Evolutionary conservation across 2,888 invertebrate genomes (phyloP).

Genomic region (Thymelicus acteon): DNA sequence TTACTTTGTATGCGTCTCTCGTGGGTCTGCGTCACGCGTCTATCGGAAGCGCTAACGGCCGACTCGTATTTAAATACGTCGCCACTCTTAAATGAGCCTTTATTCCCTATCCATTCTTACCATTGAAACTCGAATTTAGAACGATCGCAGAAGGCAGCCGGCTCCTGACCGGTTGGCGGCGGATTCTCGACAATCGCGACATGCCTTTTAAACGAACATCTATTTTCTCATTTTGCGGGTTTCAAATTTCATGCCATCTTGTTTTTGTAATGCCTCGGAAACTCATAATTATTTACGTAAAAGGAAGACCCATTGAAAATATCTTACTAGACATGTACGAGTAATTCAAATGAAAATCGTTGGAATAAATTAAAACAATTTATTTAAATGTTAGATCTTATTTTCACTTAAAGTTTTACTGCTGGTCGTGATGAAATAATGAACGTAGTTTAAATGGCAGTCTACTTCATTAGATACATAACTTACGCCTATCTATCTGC

Average conservation of each 20-base stretch:
- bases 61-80: constrained; percentile 67
- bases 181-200: constrained; percentile 35
- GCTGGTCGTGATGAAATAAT: not conserved
- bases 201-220: constrained; percentile 31
- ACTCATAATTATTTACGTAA: not conserved
- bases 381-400: not conserved
- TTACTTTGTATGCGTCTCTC: constrained; percentile 71
- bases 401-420: not conserved
- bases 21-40: constrained; percentile 71
- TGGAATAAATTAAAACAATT: not conserved
- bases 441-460: not conserved
- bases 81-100: constrained; percentile 47
- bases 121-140: constrained; percentile 15
- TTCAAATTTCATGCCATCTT: constrained; percentile 25
- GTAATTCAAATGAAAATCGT: not conserved
- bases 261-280: constrained; percentile 8
- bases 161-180: constrained; percentile 22
- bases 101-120: constrained; percentile 43
- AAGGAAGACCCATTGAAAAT: not conserved
- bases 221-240: constrained; percentile 20
- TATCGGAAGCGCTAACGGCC: constrained; percentile 80
- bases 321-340: not conserved
- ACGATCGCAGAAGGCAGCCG: constrained; percentile 16
- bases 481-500: not conserved
- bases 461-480: not conserved